Base-by-base conservation (phyloP, 2,797 vertebrate genomes). In the Sciurus vulgaris region DNA sequence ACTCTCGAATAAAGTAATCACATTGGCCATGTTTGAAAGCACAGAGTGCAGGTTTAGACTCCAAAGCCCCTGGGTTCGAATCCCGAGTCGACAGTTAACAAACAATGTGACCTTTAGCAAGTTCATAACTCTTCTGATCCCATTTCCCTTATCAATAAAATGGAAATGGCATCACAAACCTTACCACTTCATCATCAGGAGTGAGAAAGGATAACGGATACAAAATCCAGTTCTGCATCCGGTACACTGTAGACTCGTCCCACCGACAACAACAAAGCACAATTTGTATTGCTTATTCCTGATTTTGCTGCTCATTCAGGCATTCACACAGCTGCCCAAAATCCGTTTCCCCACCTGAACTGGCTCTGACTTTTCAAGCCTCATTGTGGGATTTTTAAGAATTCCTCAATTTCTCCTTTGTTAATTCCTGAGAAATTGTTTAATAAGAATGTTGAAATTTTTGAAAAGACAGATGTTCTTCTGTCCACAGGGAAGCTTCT, bases 381-480 rank as follows among this genome's bases (percentile, higher is more conserved):
- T 49, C 76, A 38, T 17, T 54, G 89, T 86, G 15, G 70, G 83
- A 86, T 95, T 95, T 95, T 86, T 30, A 79, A 94, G 76, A 96
- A 91, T 91, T 74, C 44, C 33, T 96, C 76, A 49, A 30, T 67
- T 65, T 91, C 54, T 69, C 86, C 41, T 88, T 94, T 56, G 77
- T 86, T 89, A 78, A 88, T 65, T 73, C 63, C 91, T 26, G 26
- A 96, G 89, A 95, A 91, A 88, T 63, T 91, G 78, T 89, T 83
- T 78, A 89, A 88, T n/a, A 85, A 67, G 93, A 94, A 97, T 78
- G 86, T 74, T 61, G 38, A 93, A 33, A 89, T 89, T 81, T 97
- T 74, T 77, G 41, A 65, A 74, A 28, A 81, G 91, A 96, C 91
- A 95, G 69, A 94, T 96, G 86, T 47, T 95, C 79, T 78, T 92